phyloP scores from a whole-genome alignment of 2,113 vertebrate species.

The Takifugu flavidus region DNA sequence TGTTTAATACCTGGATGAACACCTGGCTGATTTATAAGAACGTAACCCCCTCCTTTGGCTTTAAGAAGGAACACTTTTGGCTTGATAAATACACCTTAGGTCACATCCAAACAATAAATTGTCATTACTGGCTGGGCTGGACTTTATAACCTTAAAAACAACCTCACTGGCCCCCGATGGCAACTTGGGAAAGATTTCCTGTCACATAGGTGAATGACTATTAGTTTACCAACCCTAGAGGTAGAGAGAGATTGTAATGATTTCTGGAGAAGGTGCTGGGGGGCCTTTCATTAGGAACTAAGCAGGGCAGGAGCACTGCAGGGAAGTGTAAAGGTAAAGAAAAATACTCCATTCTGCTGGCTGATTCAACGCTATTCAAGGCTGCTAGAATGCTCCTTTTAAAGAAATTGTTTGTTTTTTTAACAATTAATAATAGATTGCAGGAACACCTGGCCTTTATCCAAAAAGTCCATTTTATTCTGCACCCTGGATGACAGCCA shows the following conservation, averaged over 20 bases:
- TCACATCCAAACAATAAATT: constrained; percentile 47
- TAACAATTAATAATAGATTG: too few species aligned
- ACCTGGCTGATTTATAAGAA: too few species aligned
- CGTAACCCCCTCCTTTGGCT: constrained; percentile 12
- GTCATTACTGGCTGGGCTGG: constrained; percentile 51
- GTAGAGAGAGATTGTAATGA: constrained; percentile 65
- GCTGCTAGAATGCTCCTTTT: constrained; percentile 31
- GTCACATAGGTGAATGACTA: constrained; percentile 73
- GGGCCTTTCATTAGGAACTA: constrained; percentile 60
- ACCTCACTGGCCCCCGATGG: constrained; percentile 51
- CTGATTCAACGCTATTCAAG: background rate
- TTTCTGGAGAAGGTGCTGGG: constrained; percentile 59
- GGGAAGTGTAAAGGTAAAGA: constrained; percentile 12
- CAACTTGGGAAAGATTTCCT: constrained; percentile 72
- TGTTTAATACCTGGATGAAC: too few species aligned
- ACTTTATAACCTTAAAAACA: constrained; percentile 70
- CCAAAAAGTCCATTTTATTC: too few species aligned
- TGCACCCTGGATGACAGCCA: too few species aligned
- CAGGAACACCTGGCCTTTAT: too few species aligned
- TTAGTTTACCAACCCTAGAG: constrained; percentile 68
- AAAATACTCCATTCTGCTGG: constrained; percentile 34
- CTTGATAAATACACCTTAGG: constrained; percentile 14
- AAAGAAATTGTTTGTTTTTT: constrained; percentile 18
- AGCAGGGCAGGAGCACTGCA: constrained; percentile 20
- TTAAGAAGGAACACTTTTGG: constrained; percentile 22